phyloP scores from a whole-genome alignment of 2,888 invertebrate genomes.

The Camptogramma bilineatum region DNA sequence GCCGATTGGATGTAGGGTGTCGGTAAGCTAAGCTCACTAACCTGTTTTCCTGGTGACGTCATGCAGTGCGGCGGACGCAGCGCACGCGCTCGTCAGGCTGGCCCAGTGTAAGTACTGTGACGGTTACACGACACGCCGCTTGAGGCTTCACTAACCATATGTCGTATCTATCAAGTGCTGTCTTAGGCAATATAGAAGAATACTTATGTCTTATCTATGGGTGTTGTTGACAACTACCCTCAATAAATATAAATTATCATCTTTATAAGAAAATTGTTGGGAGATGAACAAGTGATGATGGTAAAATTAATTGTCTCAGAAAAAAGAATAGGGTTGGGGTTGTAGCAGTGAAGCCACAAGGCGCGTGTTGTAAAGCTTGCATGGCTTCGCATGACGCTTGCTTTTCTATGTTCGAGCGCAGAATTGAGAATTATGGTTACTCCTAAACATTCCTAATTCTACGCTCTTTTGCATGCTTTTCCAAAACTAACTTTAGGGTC shows the following conservation, averaged over 20 bases:
- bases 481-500: conserved; percentile 8
- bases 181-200: background rate
- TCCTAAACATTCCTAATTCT: conserved; percentile 12
- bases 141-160: background rate
- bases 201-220: too few species aligned
- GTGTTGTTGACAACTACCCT: too few species aligned
- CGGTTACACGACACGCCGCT: conserved; percentile 5
- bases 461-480: conserved; percentile 22
- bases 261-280: too few species aligned
- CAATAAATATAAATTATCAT: too few species aligned
- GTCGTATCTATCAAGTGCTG: background rate
- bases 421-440: conserved; percentile 8
- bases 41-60: conserved; percentile 58
- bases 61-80: conserved; percentile 86
- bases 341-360: conserved; percentile 7
- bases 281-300: too few species aligned
- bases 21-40: conserved; percentile 56
- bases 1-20: conserved; percentile 31
- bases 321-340: background rate
- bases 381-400: conserved; percentile 55
- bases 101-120: conserved; percentile 93
- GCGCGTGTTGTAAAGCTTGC: conserved; percentile 44
- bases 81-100: conserved; percentile 95
- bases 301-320: too few species aligned
- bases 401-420: conserved; percentile 39